These are phyloP conservation scores for Micromussa lordhowensis DNA, from an alignment of 92 coral and sea anemone species.

Conservation along the genomic window DNA sequence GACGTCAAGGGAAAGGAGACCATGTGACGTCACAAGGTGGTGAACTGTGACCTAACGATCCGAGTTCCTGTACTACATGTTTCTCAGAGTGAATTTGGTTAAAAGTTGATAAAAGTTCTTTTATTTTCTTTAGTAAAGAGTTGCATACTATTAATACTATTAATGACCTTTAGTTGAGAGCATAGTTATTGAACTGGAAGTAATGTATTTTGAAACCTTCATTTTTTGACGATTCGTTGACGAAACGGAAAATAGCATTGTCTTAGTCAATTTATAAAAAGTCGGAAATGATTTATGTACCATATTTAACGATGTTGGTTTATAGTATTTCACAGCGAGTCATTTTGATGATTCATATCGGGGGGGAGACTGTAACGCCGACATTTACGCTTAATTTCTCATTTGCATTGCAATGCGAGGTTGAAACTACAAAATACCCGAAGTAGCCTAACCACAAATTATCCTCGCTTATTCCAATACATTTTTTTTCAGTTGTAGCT, in stretches of 20 bases:
- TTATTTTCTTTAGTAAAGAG: not conserved
- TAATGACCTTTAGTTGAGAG: not conserved
- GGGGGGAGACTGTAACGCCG: too few relatives aligned
- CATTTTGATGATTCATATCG: not conserved
- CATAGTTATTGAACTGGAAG: not conserved
- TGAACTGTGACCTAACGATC: not conserved
- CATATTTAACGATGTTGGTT: not conserved
- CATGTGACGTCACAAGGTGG: not conserved
- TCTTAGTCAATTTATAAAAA: not conserved
- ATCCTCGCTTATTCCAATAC: too few relatives aligned
- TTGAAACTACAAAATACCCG: too few relatives aligned
- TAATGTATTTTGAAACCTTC: not conserved
- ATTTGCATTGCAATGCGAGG: too few relatives aligned
- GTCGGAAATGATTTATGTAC: not conserved
- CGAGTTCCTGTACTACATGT: not conserved
- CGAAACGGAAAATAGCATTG: constrained; percentile 3
- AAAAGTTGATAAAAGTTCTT: not conserved
- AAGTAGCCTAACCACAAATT: too few relatives aligned
- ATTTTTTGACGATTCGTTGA: not conserved
- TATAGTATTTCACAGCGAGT: not conserved
- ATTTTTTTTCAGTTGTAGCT: too few relatives aligned
- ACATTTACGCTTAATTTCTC: too few relatives aligned
- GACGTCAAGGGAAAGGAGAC: constrained; percentile 19
- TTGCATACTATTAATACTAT: too few relatives aligned
- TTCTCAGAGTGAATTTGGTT: not conserved